phyloP scores from a whole-genome alignment of 1,140 invertebrate species.

The Bombus cullumanus region DNA sequence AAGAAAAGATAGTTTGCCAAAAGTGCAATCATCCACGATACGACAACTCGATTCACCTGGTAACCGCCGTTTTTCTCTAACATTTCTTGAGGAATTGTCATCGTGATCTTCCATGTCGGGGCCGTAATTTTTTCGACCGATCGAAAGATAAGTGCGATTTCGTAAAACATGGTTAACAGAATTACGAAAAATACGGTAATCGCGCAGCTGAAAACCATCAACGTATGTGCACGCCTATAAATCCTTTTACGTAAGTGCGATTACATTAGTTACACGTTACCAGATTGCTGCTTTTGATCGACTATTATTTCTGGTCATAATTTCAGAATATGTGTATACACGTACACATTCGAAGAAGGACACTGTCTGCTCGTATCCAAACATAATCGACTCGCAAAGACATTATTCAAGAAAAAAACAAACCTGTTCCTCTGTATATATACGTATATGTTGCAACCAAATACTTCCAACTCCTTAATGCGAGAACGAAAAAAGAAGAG shows the following conservation, averaged over 20 bases:
- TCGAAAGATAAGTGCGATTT: neutral
- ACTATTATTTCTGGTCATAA: neutral
- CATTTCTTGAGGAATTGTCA: neutral
- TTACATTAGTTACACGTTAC: constrained; percentile 8
- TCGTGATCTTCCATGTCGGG: neutral
- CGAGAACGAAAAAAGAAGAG: neutral
- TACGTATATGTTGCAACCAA: neutral
- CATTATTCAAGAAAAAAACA: neutral
- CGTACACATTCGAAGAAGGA: neutral
- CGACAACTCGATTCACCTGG: neutral
- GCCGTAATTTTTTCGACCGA: neutral
- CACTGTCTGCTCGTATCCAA: too few relatives aligned
- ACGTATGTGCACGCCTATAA: neutral
- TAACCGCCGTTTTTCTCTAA: neutral
- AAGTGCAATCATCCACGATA: neutral
- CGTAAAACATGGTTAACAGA: neutral
- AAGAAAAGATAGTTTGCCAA: neutral
- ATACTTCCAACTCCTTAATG: neutral
- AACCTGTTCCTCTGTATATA: neutral
- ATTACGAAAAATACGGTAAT: constrained; percentile 6
- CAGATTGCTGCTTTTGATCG: constrained; percentile 1
- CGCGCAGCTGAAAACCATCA: neutral
- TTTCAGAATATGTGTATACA: neutral
- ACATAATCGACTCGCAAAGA: neutral
- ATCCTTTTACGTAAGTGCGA: constrained; percentile 29